phyloP scores from a whole-genome alignment of 2,888 invertebrate genomes.

The Eledona agricola region DNA sequence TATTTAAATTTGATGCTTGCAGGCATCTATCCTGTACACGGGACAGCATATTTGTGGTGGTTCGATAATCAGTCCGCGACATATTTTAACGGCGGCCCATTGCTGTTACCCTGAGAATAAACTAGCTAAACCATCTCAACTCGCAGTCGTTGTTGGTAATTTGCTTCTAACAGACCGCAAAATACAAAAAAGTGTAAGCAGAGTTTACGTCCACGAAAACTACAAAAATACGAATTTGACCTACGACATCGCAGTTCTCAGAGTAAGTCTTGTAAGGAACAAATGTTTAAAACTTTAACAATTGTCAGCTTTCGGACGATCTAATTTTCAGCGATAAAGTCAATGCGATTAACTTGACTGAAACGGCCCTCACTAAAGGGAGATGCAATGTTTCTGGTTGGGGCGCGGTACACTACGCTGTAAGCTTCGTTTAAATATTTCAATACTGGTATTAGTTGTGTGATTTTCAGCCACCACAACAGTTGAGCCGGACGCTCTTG shows the following conservation, averaged over 20 bases:
- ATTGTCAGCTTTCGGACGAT: too few relatives aligned
- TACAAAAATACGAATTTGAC: slow-evolving; percentile 1
- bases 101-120: slow-evolving; percentile 16
- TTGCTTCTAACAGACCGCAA: slow-evolving; percentile 6
- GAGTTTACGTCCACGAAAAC: slow-evolving; percentile 12
- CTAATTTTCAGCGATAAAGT: slow-evolving; percentile 10
- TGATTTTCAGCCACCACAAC: slow-evolving; percentile 10
- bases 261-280: too few relatives aligned
- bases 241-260: slow-evolving; percentile 26
- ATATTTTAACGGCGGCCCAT: slow-evolving; percentile 29
- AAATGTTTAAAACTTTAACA: too few relatives aligned
- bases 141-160: slow-evolving; percentile 22
- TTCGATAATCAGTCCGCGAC: slow-evolving; percentile 25
- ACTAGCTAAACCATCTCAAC: neutral
- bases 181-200: slow-evolving; percentile 14
- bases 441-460: neutral
- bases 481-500: neutral
- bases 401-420: slow-evolving; percentile 16
- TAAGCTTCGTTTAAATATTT: slow-evolving; percentile 3
- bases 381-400: slow-evolving; percentile 30
- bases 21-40: slow-evolving; percentile 16
- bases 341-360: slow-evolving; percentile 8
- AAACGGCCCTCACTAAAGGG: neutral
- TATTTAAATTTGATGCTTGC: neutral
- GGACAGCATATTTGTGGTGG: slow-evolving; percentile 24